These are phyloP conservation scores for Popillia japonica DNA, from an alignment of 1,140 invertebrate species.

Conservation along the genomic window DNA sequence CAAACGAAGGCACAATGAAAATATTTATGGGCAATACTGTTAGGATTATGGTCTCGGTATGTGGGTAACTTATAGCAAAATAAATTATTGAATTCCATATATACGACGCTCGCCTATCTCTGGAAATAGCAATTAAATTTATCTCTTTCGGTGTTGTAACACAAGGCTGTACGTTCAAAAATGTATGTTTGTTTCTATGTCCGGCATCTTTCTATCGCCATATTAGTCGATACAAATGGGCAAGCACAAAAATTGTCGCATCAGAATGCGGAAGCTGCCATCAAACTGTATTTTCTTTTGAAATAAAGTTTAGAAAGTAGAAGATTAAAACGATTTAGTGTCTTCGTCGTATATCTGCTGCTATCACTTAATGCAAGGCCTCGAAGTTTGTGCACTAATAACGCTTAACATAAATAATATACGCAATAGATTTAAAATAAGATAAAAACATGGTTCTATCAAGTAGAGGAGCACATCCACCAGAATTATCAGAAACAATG, in stretches of 20 bases:
- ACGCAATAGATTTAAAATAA: too few relatives aligned
- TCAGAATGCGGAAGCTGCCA: background rate
- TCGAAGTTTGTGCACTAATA: too few relatives aligned
- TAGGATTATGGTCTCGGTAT: constrained; percentile 12
- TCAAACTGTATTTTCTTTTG: too few relatives aligned
- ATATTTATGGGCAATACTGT: constrained; percentile 15
- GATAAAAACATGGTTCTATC: too few relatives aligned
- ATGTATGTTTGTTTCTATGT: background rate
- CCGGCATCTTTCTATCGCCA: constrained; percentile 9
- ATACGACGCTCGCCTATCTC: constrained; percentile 8
- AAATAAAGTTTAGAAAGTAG: too few relatives aligned
- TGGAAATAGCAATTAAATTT: constrained; percentile 16
- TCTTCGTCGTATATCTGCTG: too few relatives aligned
- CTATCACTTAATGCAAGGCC: too few relatives aligned
- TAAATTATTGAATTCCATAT: constrained; percentile 19
- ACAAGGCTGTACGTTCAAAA: background rate
- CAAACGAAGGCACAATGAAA: constrained; percentile 4
- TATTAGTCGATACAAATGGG: background rate
- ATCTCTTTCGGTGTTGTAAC: constrained; percentile 2
- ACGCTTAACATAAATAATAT: too few relatives aligned
- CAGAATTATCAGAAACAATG: too few relatives aligned
- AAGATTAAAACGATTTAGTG: too few relatives aligned
- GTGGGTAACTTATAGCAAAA: constrained; percentile 14
- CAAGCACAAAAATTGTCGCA: background rate
- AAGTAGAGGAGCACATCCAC: too few relatives aligned